Evolutionary conservation across 1,140 invertebrate species (phyloP), one percentile per base, ranked within the genome.

Genomic region (Samia ricini): DNA sequence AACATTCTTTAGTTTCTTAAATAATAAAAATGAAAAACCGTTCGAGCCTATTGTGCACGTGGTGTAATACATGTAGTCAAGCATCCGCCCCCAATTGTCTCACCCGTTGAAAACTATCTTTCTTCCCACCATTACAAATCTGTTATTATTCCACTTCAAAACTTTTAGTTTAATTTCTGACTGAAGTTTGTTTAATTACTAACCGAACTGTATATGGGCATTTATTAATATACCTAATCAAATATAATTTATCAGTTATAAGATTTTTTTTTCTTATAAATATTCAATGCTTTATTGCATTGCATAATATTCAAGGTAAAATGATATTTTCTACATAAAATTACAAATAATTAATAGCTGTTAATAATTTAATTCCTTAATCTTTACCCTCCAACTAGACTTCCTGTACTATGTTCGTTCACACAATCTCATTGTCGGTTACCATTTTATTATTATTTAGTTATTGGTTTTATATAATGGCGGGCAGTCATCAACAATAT

Each of bases 401-500:
- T 85, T 83, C 82, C 80, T 85, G 79, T 75, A 69, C 68, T 72
- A 66, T 71, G 69, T 81, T 81, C 75, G 77, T 81, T 81, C 76
- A 78, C 79, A 81, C 78, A 82, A 79, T 79, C 76, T 73, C 74
- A 70, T 76, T 74, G 64, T 69, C 68, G 63, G 65, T 71, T 74
- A 79, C 74, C 63, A 68, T 74, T 79, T 75, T 82, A 80, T 83
- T 85, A 83, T 81, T 84, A 85, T 81, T 81, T 81, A 80, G 74
- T 81, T 83, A 83, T 85, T 78, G 79, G 77, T 83, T 81, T 81
- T 83, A 76, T 71, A 79, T 81, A 77, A 71, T 76, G 69, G 81
- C 77, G 71, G 71, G 76, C 77, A 72, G 77, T 74, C 75, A 79
- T 86, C 78, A 84, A 83, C 81, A 86, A 84, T 86, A 80, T 82